Evolutionary conservation across 2,888 invertebrate species (phyloP).

Genomic region (Hirtodrosophila confusa): DNA sequence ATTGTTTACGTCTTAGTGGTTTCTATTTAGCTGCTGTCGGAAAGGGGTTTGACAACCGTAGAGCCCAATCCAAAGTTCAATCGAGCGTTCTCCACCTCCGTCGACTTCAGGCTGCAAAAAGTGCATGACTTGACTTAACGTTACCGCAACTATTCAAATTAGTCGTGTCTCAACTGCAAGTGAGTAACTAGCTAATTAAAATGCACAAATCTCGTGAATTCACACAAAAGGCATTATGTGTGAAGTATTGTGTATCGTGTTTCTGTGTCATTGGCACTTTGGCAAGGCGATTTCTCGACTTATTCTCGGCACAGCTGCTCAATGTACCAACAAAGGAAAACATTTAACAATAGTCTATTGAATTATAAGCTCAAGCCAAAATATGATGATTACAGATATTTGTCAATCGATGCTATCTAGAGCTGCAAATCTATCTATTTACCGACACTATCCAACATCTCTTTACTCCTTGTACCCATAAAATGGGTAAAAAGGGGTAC

Average conservation of each 20-base stretch:
- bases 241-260: slow-evolving; percentile 1
- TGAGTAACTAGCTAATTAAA: slow-evolving; percentile 9
- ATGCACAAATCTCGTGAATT: background rate
- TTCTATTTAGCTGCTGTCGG: slow-evolving; percentile 6
- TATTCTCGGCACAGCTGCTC: slow-evolving; percentile 2
- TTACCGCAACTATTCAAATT: background rate
- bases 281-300: slow-evolving; percentile 23
- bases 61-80: background rate
- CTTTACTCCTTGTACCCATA: too few relatives aligned
- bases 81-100: background rate
- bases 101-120: background rate
- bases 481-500: too few relatives aligned
- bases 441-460: too few relatives aligned
- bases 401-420: too few relatives aligned
- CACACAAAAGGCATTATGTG: slow-evolving; percentile 13
- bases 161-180: slow-evolving; percentile 1
- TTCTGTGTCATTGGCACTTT: slow-evolving; percentile 39
- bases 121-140: slow-evolving; percentile 13
- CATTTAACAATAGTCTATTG: slow-evolving; percentile 12
- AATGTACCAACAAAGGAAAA: background rate
- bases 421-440: too few relatives aligned
- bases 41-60: slow-evolving; percentile 9
- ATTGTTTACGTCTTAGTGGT: background rate
- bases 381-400: background rate
- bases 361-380: slow-evolving; percentile 5